Evolutionary conservation across 2,888 invertebrate genomes (phyloP).

Genomic region (Heliconius erato): DNA sequence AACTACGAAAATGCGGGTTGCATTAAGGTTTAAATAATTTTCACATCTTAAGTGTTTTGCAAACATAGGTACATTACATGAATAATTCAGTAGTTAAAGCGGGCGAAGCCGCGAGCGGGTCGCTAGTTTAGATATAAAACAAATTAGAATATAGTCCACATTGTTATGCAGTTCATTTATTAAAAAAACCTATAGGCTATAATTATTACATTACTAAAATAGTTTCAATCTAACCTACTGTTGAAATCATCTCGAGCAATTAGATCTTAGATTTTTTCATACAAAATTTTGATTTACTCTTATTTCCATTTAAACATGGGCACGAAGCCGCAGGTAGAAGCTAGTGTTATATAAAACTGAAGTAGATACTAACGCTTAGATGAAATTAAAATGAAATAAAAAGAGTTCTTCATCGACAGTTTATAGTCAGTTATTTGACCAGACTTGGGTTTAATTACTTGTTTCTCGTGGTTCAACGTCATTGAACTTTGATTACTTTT

Average conservation of each 20-base stretch:
- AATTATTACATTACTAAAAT: no score
- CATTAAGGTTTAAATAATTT: no score
- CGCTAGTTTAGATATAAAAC: no score
- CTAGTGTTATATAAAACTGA: not conserved
- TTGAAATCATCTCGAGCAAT: not conserved
- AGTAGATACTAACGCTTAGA: not conserved
- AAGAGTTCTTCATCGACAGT: not conserved
- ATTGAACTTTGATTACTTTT: slow-evolving; percentile 27
- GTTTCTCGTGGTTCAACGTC: slow-evolving; percentile 25
- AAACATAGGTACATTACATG: no score
- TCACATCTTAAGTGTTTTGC: no score
- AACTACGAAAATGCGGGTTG: no score
- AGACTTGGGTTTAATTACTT: slow-evolving; percentile 13
- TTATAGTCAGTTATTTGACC: slow-evolving; percentile 20
- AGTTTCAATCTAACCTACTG: not conserved
- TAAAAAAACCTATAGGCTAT: not conserved
- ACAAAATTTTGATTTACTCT: no score
- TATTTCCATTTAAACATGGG: not conserved
- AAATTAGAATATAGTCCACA: no score
- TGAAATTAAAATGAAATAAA: slow-evolving; percentile 14
- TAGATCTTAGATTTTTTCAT: no score
- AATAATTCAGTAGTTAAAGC: no score
- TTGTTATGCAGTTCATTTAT: no score
- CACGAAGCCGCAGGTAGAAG: not conserved
- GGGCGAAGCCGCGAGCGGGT: no score